phyloP scores from a whole-genome alignment of 1,140 invertebrate genomes.

The Brachystomella parvula region DNA sequence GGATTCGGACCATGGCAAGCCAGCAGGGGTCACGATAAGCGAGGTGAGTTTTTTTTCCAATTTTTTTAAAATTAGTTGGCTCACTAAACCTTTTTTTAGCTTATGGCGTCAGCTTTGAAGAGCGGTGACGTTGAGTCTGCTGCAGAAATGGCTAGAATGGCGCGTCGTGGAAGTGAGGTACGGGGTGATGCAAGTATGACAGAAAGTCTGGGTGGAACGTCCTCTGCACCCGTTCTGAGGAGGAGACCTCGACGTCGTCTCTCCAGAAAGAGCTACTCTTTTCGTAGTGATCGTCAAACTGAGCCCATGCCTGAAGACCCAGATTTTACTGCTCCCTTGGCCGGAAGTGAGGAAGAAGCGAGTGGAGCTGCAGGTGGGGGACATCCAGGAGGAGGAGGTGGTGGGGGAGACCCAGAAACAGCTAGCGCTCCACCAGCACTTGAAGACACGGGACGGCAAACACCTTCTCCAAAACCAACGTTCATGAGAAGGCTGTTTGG shows the following conservation, averaged over 20 bases:
- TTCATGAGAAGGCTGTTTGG: constrained; percentile 32
- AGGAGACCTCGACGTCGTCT: constrained; percentile 24
- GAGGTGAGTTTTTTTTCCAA: constrained; percentile 52
- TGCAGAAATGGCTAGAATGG: constrained; percentile 49
- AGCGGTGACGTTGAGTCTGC: constrained; percentile 61
- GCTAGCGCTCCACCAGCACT: background rate
- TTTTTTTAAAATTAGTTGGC: constrained; percentile 4
- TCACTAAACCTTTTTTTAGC: constrained; percentile 53
- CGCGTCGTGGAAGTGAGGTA: constrained; percentile 35
- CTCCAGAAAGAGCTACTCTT: constrained; percentile 31
- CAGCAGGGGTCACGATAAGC: constrained; percentile 52
- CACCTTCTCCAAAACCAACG: constrained; percentile 17
- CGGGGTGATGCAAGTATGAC: constrained; percentile 28
- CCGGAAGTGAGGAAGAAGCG: constrained; percentile 7
- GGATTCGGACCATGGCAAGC: constrained; percentile 33
- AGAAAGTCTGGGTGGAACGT: constrained; percentile 18
- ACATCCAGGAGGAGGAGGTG: constrained; percentile 24
- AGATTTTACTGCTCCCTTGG: constrained; percentile 1
- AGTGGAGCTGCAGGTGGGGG: constrained; percentile 22
- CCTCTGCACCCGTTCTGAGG: constrained; percentile 5
- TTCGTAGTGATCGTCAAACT: constrained; percentile 18
- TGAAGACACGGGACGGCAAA: constrained; percentile 1
- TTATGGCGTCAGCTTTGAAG: constrained; percentile 70
- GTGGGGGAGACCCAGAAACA: constrained; percentile 21
- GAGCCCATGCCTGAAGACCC: background rate